A percentile compares a stretch with the other conserved stretches of the same genome.
These are phyloP conservation scores for Diorhabda elongata DNA, from an alignment of 1,140 invertebrate genomes.

Conservation along the genomic window DNA sequence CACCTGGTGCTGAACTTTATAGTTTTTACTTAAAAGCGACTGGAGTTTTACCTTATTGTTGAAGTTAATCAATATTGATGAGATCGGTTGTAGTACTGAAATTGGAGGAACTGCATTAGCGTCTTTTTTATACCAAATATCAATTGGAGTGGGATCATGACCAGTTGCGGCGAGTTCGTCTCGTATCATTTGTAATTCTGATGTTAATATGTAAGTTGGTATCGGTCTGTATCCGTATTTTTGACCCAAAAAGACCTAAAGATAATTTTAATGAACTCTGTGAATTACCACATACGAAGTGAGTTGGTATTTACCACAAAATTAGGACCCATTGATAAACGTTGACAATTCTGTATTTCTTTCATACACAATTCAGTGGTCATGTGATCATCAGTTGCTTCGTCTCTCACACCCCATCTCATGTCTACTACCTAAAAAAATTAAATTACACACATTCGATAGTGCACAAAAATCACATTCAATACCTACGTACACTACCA, in stretches of 20 bases:
- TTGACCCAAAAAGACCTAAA: constrained; percentile 88
- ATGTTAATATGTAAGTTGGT: constrained; percentile 89
- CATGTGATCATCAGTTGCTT: constrained; percentile 98
- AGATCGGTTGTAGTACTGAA: constrained; percentile 93
- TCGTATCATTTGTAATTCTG: constrained; percentile 84
- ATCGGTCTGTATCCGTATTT: constrained; percentile 98
- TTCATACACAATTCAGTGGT: constrained; percentile 97
- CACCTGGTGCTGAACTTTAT: constrained; percentile 26
- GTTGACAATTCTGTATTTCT: constrained; percentile 96
- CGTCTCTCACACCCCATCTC: constrained; percentile 95
- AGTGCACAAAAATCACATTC: background rate
- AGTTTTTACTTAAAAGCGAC: no score
- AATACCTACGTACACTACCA: no score
- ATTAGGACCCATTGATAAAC: constrained; percentile 95
- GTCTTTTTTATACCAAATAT: constrained; percentile 96
- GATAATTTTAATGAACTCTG: constrained; percentile 18
- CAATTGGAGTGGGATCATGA: constrained; percentile 78
- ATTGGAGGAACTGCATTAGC: constrained; percentile 91
- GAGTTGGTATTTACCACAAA: constrained; percentile 63
- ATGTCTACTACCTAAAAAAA: constrained; percentile 87
- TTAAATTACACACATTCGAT: background rate
- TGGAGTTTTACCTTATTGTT: constrained; percentile 82
- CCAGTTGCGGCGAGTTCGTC: constrained; percentile 74
- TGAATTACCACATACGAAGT: background rate
- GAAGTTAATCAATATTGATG: constrained; percentile 94